Evolutionary conservation across 2,888 invertebrate genomes (phyloP).

Genomic region (Zhuqinia jingwanae): DNA sequence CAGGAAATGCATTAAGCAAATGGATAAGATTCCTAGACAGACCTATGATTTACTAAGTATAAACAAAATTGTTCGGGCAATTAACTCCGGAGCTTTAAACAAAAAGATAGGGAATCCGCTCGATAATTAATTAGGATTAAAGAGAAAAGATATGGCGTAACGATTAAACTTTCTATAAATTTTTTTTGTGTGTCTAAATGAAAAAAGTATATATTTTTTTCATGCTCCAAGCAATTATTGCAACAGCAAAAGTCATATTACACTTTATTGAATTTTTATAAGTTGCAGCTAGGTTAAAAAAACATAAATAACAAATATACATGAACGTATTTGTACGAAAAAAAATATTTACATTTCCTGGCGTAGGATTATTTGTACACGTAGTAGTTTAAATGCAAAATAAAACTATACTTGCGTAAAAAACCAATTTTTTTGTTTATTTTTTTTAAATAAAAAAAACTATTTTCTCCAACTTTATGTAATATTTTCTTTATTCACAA

Average conservation of each 20-base stretch:
- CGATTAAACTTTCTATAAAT: too few species aligned
- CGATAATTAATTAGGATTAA: slow-evolving; percentile 19
- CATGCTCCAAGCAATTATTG: not conserved
- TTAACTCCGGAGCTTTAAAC: not conserved
- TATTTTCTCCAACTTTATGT: slow-evolving; percentile 2
- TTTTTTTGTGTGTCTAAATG: too few species aligned
- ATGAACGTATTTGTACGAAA: not conserved
- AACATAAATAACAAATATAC: too few species aligned
- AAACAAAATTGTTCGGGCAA: not conserved
- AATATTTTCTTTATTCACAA: slow-evolving; percentile 1
- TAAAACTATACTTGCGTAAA: not conserved
- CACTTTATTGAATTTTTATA: too few species aligned
- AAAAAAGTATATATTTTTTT: too few species aligned
- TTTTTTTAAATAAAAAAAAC: slow-evolving; percentile 12
- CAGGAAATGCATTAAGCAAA: slow-evolving; percentile 28
- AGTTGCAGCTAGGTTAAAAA: too few species aligned
- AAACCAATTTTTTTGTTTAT: too few species aligned
- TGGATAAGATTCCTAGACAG: slow-evolving; percentile 10
- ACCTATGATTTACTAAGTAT: not conserved
- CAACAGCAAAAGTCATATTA: too few species aligned
- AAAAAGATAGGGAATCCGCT: not conserved
- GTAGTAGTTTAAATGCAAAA: too few species aligned
- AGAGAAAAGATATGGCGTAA: too few species aligned
- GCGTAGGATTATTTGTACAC: too few species aligned
- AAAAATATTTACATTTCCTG: slow-evolving; percentile 3